A percentile compares a stretch with the other conserved stretches of the same genome.
These are phyloP conservation scores for Paradoxurus hermaphroditus DNA, from an alignment of 2,113 vertebrate genomes.

Conservation along the genomic window DNA sequence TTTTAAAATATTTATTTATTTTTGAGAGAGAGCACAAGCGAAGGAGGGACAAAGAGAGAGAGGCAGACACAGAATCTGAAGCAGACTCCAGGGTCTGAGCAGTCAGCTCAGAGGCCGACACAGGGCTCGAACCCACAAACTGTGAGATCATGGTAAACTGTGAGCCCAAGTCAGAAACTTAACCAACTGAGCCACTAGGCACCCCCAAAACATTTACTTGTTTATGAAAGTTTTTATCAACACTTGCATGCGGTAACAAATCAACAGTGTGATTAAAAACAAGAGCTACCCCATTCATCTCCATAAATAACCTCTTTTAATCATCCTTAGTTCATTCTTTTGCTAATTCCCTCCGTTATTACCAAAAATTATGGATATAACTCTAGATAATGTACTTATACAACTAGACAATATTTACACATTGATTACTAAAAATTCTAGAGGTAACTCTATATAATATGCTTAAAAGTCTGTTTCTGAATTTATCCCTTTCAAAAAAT, in stretches of 20 bases:
- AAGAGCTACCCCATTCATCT: neutral
- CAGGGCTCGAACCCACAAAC: no score
- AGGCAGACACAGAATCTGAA: no score
- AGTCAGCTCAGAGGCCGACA: no score
- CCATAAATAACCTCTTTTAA: neutral
- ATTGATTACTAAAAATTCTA: neutral
- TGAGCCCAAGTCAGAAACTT: no score
- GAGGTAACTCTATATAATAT: neutral
- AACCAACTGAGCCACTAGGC: no score
- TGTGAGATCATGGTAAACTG: no score
- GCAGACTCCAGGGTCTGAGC: no score
- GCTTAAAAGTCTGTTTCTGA: neutral
- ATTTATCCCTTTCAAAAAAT: neutral
- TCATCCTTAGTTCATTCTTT: neutral
- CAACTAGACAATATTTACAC: neutral
- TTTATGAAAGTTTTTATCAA: neutral
- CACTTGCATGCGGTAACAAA: neutral
- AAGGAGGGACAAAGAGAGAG: no score
- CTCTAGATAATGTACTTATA: neutral
- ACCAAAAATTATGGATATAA: neutral
- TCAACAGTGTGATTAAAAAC: neutral
- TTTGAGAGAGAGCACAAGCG: no score
- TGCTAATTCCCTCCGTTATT: neutral
- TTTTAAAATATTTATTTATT: no score
- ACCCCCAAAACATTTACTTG: neutral